phyloP scores from a whole-genome alignment of 2,888 invertebrate genomes.

The Diarsia mendica region DNA sequence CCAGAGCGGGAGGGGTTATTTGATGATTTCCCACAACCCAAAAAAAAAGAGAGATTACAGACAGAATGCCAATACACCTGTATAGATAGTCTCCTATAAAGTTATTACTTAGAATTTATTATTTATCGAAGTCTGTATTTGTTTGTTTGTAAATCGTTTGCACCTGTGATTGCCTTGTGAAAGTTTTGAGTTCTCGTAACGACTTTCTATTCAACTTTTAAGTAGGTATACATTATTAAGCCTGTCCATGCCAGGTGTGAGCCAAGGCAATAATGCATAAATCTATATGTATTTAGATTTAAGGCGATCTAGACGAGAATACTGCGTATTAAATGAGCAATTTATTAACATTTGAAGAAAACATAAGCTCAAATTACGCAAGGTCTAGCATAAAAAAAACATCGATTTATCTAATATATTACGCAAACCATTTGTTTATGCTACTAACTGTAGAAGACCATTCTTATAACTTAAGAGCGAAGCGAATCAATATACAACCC shows the following conservation, averaged over 20 bases:
- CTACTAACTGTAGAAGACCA: not conserved
- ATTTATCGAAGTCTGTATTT: not conserved
- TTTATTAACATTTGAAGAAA: not conserved
- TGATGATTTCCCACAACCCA: too few species aligned
- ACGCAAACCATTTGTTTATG: not conserved
- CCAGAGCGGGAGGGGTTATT: too few species aligned
- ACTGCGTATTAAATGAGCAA: slow-evolving; percentile 4
- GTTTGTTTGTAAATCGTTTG: not conserved
- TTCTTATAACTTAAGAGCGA: not conserved
- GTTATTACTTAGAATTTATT: not conserved
- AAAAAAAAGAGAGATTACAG: too few species aligned
- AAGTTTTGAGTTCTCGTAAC: not conserved
- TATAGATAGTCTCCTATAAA: not conserved
- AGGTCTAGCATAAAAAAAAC: not conserved
- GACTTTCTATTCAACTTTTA: slow-evolving; percentile 8
- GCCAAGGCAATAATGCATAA: not conserved
- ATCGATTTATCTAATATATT: not conserved
- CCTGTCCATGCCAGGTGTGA: slow-evolving; percentile 8
- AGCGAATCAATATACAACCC: not conserved
- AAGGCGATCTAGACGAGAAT: not conserved
- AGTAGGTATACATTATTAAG: not conserved
- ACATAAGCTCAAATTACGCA: not conserved
- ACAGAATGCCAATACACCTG: too few species aligned
- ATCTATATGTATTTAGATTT: not conserved
- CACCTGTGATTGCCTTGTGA: not conserved